Evolutionary conservation across 2,113 vertebrate genomes (phyloP), one percentile per base, ranked within the genome.

Genomic region (Pachyramphus minor): DNA sequence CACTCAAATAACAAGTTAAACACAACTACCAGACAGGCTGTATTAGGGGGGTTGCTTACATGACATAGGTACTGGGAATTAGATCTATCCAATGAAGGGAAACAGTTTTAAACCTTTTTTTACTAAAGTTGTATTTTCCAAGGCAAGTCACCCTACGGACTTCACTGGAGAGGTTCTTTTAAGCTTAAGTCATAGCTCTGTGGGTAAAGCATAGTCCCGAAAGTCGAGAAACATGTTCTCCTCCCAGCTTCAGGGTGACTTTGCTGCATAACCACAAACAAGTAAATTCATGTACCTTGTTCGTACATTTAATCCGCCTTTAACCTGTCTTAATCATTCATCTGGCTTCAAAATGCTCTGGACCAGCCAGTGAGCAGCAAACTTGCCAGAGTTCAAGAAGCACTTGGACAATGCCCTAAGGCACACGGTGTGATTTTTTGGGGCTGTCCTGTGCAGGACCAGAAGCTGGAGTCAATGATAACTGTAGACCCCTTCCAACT

Each of bases 1-100:
- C 64, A 69, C 89, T 39, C 83, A 97, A 97, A 95, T 85, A 90
- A 33, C 14, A 66, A 31, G 44, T n/a, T 53, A 86, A 72, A 42
- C 60, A 35, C 14, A 52, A 31, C 15, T 10, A 67, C 16, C 20
- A 77, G 52, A 14, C 30, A 42, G 35, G 9, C 28, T 71, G 4
- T 37, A 33, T 15, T 76, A 35, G 15, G 12, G n/a, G 16, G 20
- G 27, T 20, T 55, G 42, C 41, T 75, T 60, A 23, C 18, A 16
- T 7, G 30, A 41, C 2, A 1, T 25, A 23, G 22, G 12, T 9
- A 19, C 31, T 76, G 52, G 30, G 24, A 81, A 66, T 66, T 64
- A 56, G 14, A 56, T 64, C 52, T 50, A 35, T 50, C 20, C n/a
- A 33, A 8, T 68, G n/a, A 31, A 78, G 81, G 10, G 24, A 44